Percentiles rank a stretch among this genome's conserved stretches.
These are phyloP conservation scores for Lithophane leautieri DNA, from an alignment of 2,888 invertebrate species.

Conservation along the genomic window DNA sequence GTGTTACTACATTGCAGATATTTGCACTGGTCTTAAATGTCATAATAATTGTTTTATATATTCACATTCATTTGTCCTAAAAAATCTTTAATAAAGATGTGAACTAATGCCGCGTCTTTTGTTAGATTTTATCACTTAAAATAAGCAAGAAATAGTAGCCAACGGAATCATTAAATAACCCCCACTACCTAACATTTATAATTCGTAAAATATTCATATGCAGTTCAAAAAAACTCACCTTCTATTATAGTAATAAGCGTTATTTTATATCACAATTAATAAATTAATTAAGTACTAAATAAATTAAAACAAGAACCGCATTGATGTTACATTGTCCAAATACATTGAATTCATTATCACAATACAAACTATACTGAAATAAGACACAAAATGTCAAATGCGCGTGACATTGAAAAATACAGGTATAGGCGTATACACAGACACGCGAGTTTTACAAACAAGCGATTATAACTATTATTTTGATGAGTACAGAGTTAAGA, in stretches of 20 bases:
- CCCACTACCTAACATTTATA: background rate
- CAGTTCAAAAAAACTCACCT: constrained; percentile 41
- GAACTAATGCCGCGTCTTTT: background rate
- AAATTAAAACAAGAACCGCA: constrained; percentile 31
- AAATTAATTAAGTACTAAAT: constrained; percentile 35
- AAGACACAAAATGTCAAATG: constrained; percentile 28
- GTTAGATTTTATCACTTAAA: background rate
- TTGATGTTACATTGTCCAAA: constrained; percentile 47
- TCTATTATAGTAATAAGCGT: constrained; percentile 36
- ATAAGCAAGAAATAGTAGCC: background rate
- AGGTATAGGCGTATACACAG: constrained; percentile 34
- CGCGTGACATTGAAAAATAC: constrained; percentile 59
- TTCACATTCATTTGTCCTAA: background rate
- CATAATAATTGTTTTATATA: background rate
- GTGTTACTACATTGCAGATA: constrained; percentile 2
- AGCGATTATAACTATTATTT: constrained; percentile 23
- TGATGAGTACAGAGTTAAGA: background rate
- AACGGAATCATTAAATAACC: background rate
- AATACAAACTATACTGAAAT: constrained; percentile 17
- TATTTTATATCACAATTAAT: constrained; percentile 47
- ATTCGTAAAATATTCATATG: background rate
- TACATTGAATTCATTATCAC: constrained; percentile 18
- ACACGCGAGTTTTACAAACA: constrained; percentile 8
- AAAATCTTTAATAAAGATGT: too few relatives aligned
- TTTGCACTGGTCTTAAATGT: too few relatives aligned